Conservation (phyloP, 2,888 invertebrate species). For the Oxycera nigricornis region DNA sequence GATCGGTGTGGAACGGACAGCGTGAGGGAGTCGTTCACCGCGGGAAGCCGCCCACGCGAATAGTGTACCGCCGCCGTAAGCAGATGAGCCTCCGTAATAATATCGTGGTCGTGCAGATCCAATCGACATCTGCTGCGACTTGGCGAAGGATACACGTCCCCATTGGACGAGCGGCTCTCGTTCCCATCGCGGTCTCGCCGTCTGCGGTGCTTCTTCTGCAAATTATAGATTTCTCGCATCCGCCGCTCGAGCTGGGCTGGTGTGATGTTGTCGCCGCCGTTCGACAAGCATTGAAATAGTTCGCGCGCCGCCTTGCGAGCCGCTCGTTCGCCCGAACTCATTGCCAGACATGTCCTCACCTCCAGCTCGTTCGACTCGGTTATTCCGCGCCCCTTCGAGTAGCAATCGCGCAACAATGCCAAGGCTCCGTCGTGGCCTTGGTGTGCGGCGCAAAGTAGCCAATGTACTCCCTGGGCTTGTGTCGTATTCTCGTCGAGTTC, state of each 20-base stretch:
- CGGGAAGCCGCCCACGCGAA: conserved; percentile 78
- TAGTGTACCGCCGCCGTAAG: conserved; percentile 83
- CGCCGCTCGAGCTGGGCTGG: conserved; percentile 80
- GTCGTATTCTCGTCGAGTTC: conserved; percentile 54
- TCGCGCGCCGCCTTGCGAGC: conserved; percentile 87
- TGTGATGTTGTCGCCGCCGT: conserved; percentile 86
- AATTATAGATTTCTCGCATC: conserved; percentile 71
- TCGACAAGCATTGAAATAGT: conserved; percentile 86
- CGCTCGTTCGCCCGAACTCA: conserved; percentile 85
- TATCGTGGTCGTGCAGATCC: conserved; percentile 61
- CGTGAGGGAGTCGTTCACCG: conserved; percentile 74
- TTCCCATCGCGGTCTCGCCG: conserved; percentile 52
- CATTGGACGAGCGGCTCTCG: conserved; percentile 49
- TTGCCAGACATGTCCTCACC: conserved; percentile 78
- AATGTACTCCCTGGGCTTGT: conserved; percentile 82
- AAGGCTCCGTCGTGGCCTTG: conserved; percentile 91
- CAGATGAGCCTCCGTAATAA: conserved; percentile 79
- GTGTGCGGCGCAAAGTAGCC: conserved; percentile 92
- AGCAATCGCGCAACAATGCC: conserved; percentile 67
- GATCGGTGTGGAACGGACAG: conserved; percentile 73
- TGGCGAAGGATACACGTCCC: conserved; percentile 49
- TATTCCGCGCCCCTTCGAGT: conserved; percentile 76
- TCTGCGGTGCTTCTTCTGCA: conserved; percentile 58
- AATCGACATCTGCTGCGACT: conserved; percentile 40
- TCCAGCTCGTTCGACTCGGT: conserved; percentile 76